Conservation (phyloP, 2,113 vertebrate species). For the Prietella phreatophila region DNA sequence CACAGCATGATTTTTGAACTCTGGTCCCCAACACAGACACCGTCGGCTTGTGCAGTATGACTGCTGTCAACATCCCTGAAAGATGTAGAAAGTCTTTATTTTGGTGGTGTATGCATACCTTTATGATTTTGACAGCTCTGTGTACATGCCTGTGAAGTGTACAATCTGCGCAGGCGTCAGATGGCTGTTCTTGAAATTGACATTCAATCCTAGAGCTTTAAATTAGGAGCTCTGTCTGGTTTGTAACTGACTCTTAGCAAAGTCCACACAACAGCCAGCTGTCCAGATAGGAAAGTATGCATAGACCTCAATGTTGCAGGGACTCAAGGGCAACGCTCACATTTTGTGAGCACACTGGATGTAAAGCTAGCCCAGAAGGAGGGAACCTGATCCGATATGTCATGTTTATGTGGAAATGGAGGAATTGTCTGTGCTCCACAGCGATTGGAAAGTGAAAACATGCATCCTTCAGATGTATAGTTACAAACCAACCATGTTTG, state of each 20-base stretch:
- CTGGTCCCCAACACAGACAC: neutral
- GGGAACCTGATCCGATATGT: neutral
- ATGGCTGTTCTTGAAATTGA: neutral
- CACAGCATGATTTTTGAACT: neutral
- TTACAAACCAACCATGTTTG: constrained; percentile 15
- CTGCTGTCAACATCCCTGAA: neutral
- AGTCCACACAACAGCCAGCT: neutral
- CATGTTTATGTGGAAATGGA: neutral
- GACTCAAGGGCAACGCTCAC: neutral
- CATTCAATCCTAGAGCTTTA: neutral
- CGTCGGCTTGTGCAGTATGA: neutral
- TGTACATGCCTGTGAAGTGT: neutral
- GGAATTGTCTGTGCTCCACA: neutral
- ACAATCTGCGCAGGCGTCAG: neutral
- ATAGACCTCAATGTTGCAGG: neutral
- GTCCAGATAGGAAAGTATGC: neutral
- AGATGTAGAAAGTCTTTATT: neutral
- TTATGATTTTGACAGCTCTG: neutral
- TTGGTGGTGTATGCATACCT: neutral
- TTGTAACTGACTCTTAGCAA: neutral
- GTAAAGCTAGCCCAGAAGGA: neutral
- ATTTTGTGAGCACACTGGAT: neutral
- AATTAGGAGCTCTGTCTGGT: neutral
- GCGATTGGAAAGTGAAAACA: neutral
- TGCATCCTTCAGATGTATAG: neutral